Base-by-base conservation (phyloP, 2,797 vertebrate genomes). In the Kryptolebias ocellatus region DNA sequence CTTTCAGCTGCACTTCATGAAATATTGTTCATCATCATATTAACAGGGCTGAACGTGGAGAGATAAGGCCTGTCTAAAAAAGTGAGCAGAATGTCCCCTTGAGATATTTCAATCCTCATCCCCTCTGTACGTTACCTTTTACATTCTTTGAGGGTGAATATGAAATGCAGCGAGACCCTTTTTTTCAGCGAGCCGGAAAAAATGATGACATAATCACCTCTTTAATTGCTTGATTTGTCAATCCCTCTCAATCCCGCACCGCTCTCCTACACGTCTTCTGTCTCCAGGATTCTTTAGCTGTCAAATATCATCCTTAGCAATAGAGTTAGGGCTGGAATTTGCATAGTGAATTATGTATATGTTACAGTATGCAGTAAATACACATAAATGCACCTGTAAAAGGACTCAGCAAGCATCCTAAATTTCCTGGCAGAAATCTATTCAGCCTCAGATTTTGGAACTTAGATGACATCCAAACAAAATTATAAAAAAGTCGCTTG, bases 11-110 rank as follows among this genome's bases (percentile, higher is more conserved):
- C 91, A 91, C 94, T 96, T 95, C 94, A 92, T 90, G 86, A 95
- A 95, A 95, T 93, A 95, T 89, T 94, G 91, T 94, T 95, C 94
- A 91, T 95, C 95, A 95, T 95, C 93, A 92, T 93, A 95, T 95
- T 94, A 95, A 93, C 94, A 92, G 94, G 92, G 92, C 94, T 95
- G 93, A 95, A 93, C 87, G 92, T 84, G 89, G 88, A 86, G 92
- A 96, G 93, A 94, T 93, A 94, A 94, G 92, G 87, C 88, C 83
- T 79, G 61, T 84, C 87, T 82, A 85, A 92, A 89, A 60, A 37
- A 60, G 91, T 91, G 92, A 90, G 90, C 92, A 90, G 87, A 90
- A 92, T 90, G 92, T 93, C 89, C 88, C 76, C 45, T 79, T 77
- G 86, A 93, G 91, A 92, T 92, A 92, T 94, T 93, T 94, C 90